These are phyloP conservation scores for Temnothorax longispinosus DNA, from an alignment of 1,140 invertebrate genomes.

Conservation along the genomic window DNA sequence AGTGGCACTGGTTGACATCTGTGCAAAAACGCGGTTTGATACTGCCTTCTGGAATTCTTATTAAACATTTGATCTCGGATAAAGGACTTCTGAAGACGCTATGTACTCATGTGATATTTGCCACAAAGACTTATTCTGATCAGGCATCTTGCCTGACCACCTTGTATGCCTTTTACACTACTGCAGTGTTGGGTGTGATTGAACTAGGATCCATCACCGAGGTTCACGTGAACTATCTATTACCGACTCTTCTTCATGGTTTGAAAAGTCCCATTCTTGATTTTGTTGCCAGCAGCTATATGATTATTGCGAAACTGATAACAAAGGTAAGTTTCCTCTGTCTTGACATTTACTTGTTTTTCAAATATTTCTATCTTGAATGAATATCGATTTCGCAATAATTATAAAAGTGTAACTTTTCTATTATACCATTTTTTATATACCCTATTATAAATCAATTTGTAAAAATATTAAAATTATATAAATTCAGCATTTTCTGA, in stretches of 20 bases:
- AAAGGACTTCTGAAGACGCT: constrained; percentile 91
- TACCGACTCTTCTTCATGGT: constrained; percentile 90
- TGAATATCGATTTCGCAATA: background rate
- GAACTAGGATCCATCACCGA: constrained; percentile 88
- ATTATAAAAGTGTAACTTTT: background rate
- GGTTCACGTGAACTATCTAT: constrained; percentile 89
- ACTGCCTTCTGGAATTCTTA: constrained; percentile 89
- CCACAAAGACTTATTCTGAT: constrained; percentile 88
- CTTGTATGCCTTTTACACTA: constrained; percentile 92
- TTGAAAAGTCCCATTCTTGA: constrained; percentile 89
- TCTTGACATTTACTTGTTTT: background rate
- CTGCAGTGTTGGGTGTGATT: constrained; percentile 90
- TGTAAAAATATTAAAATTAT: constrained; percentile 7
- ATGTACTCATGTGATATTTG: constrained; percentile 89
- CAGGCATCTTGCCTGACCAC: constrained; percentile 88
- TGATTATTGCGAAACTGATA: constrained; percentile 90
- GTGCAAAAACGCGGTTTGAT: constrained; percentile 91
- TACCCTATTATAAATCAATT: background rate
- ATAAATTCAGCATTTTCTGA: background rate
- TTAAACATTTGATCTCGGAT: constrained; percentile 90
- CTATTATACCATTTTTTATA: background rate
- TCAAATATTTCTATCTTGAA: background rate
- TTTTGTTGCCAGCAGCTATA: constrained; percentile 90
- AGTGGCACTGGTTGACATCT: constrained; percentile 92
- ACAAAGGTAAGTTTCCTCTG: constrained; percentile 83